A percentile compares a stretch with the other conserved stretches of the same genome.
Evolutionary conservation across 2,797 vertebrate genomes (phyloP).

Genomic region (Trematomus bernacchii): DNA sequence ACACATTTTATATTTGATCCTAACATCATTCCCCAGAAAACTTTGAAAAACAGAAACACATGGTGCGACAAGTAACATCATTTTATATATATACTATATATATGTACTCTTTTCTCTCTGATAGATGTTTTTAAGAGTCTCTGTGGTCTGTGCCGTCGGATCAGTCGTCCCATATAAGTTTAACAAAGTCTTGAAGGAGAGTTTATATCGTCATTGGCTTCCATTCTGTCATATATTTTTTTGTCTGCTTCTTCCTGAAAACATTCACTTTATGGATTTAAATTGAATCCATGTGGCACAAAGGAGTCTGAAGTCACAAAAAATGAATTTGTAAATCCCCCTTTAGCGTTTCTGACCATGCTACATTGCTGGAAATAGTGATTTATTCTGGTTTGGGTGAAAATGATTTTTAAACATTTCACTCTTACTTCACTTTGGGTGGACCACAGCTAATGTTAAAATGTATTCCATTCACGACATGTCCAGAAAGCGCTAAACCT

Average conservation of each 20-base stretch:
- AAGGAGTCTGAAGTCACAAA: slow-evolving; percentile 65
- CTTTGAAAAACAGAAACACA: slow-evolving; percentile 77
- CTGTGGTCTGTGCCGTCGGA: slow-evolving; percentile 41
- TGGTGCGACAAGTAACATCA: slow-evolving; percentile 79
- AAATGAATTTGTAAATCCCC: slow-evolving; percentile 24
- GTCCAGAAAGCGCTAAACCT: slow-evolving; percentile 57
- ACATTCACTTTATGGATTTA: slow-evolving; percentile 67
- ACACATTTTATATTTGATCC: slow-evolving; percentile 56
- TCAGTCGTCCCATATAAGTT: slow-evolving; percentile 26
- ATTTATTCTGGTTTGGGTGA: slow-evolving; percentile 7
- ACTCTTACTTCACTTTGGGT: background rate
- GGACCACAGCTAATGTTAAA: background rate
- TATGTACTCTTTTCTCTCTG: slow-evolving; percentile 63
- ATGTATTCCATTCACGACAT: slow-evolving; percentile 31
- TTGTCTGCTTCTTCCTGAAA: slow-evolving; percentile 34
- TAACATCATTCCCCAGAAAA: slow-evolving; percentile 72
- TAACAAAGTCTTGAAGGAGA: slow-evolving; percentile 42
- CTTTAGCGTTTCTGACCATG: slow-evolving; percentile 47
- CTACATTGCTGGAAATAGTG: slow-evolving; percentile 46
- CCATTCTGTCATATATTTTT: slow-evolving; percentile 21
- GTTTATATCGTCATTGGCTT: slow-evolving; percentile 23
- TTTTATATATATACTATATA: slow-evolving; percentile 62
- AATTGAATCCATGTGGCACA: slow-evolving; percentile 67
- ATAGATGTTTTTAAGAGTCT: slow-evolving; percentile 51
- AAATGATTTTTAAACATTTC: slow-evolving; percentile 16